phyloP scores from a whole-genome alignment of 1,140 invertebrate genomes.

The Drosophila pruinosa region DNA sequence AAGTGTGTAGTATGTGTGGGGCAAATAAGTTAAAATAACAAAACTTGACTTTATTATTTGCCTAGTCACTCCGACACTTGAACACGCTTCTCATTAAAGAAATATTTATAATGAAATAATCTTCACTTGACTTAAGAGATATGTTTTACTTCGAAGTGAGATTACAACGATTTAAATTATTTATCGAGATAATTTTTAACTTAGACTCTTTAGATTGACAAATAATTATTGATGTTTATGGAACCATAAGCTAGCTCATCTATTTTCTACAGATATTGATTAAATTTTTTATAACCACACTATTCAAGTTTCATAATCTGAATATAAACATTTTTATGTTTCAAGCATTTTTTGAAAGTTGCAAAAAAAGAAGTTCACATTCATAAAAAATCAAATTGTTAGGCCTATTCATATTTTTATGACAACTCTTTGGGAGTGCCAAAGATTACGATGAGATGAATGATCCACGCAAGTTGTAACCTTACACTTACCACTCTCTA shows the following conservation, averaged over 20 bases:
- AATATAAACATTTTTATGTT: not conserved
- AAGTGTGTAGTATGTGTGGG: conserved; percentile 5
- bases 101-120: not conserved
- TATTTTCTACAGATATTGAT: not conserved
- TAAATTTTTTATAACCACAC: not conserved
- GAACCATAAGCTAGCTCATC: too few species aligned
- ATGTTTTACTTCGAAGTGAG: not conserved
- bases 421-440: not conserved
- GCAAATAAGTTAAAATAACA: not conserved
- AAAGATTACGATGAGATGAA: not conserved
- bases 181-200: too few species aligned
- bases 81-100: conserved; percentile 4
- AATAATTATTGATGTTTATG: too few species aligned
- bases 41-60: not conserved
- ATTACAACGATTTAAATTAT: not conserved
- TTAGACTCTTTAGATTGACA: too few species aligned
- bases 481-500: conserved; percentile 3
- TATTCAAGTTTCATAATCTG: not conserved
- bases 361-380: not conserved
- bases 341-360: not conserved
- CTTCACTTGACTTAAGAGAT: not conserved
- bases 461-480: not conserved
- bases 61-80: not conserved
- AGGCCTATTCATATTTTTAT: not conserved
- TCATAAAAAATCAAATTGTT: not conserved